Percentiles rank a stretch among this genome's conserved stretches.
These are phyloP conservation scores for Taxidea taxus DNA, from an alignment of 2,113 vertebrate genomes.

Conservation along the genomic window DNA sequence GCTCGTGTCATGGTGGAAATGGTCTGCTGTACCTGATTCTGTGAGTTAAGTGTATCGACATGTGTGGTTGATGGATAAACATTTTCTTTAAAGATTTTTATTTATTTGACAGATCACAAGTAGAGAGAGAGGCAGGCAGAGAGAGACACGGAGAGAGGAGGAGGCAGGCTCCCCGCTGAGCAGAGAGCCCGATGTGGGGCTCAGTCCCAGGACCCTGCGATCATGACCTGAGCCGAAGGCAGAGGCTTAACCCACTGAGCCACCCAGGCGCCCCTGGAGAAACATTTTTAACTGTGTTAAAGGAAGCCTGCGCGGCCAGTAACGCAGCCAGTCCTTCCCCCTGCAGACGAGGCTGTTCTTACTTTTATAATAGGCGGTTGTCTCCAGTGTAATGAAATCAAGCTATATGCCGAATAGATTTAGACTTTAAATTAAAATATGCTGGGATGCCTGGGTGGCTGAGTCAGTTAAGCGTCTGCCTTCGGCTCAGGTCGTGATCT, in stretches of 20 bases:
- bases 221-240: no score
- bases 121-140: no score
- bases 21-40: neutral
- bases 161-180: no score
- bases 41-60: neutral
- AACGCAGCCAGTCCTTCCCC: neutral
- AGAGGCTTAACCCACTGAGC: no score
- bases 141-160: no score
- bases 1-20: neutral
- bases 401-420: neutral
- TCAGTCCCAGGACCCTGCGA: no score
- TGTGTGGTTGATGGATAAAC: neutral
- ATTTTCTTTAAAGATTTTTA: neutral
- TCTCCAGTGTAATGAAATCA: neutral
- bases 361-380: neutral
- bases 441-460: neutral
- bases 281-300: neutral
- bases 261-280: no score
- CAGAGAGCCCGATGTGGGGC: no score
- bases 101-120: no score
- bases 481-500: neutral
- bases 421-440: neutral
- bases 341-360: neutral
- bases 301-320: neutral
- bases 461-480: neutral